Percentiles rank a stretch among this genome's conserved stretches.
Evolutionary conservation across 1,140 invertebrate species (phyloP).

Genomic region (Drosophila biarmipes): DNA sequence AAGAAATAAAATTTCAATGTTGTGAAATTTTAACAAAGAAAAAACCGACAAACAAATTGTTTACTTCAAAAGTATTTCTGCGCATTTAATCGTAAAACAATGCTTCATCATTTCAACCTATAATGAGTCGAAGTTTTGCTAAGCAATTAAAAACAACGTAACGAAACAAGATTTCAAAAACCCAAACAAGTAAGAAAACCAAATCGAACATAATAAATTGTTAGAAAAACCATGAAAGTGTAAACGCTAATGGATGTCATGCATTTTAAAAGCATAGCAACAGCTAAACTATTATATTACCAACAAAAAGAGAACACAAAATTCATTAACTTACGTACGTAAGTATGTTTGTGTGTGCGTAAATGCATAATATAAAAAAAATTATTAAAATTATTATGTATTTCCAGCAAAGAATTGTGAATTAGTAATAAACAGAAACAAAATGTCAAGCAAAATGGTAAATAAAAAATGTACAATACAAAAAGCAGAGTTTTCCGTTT

Average conservation of each 20-base stretch:
- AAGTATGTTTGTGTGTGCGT: slow-evolving; percentile 59
- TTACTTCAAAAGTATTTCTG: slow-evolving; percentile 82
- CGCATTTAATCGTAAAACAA: slow-evolving; percentile 71
- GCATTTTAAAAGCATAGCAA: slow-evolving; percentile 68
- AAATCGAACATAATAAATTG: slow-evolving; percentile 27
- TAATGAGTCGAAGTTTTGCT: slow-evolving; percentile 50
- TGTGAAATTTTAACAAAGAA: slow-evolving; percentile 49
- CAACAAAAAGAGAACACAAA: slow-evolving; percentile 42
- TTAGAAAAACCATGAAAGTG: slow-evolving; percentile 39
- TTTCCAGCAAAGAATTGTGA: slow-evolving; percentile 80
- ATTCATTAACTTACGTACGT: slow-evolving; percentile 38
- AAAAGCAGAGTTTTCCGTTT: not conserved
- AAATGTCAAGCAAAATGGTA: slow-evolving; percentile 74
- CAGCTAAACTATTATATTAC: slow-evolving; percentile 60
- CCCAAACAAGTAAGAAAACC: slow-evolving; percentile 24
- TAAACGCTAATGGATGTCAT: slow-evolving; percentile 40
- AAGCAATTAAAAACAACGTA: slow-evolving; percentile 38
- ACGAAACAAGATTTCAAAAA: slow-evolving; percentile 45
- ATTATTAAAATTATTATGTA: slow-evolving; percentile 79
- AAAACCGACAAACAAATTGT: slow-evolving; percentile 62
- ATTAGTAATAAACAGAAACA: slow-evolving; percentile 75
- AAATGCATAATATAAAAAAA: slow-evolving; percentile 60
- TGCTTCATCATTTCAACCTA: slow-evolving; percentile 33
- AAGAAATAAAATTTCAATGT: slow-evolving; percentile 65
- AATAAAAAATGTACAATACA: slow-evolving; percentile 68